Base-by-base conservation (phyloP, 1,140 invertebrate species). In the Melanaphis sacchari region DNA sequence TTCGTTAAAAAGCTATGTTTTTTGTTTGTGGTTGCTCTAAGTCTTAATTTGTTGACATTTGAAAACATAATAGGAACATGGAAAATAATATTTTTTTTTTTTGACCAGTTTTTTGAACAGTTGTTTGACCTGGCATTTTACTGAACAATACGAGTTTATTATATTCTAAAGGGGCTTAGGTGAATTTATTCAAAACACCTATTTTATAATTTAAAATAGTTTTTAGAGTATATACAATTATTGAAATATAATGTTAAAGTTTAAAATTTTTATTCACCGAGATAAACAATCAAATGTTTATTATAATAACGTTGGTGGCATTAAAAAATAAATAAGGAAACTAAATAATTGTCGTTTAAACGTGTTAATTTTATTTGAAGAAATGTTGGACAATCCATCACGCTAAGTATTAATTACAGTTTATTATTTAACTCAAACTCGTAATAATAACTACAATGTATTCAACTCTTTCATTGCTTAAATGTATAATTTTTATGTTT, bases 41-140 rank as follows among this genome's bases (percentile, higher is more conserved):
- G 87, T n/a, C 4, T 36, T 89, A 89, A 52, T 52, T 52, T 49
- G 31, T 89, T 89, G 87, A 89, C 87, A 89, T 89, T 89, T 89
- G 2, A 38, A 89, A 89, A 89, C 36, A 52, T n/a, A 52, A 89
- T 52, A 76, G 31, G 59, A 76, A 36, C 46, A 89, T 11, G 40
- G 9, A 89, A 24, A 89, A 89, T 9, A 36, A 21, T 38, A 9
- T 52, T 89, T 89, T 89, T 36, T 89, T 36, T 24, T 88, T 43
- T 85, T 31, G 46, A 54, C 11, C 36, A 52, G 49, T 52, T n/a
- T n/a, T n/a, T n/a, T n/a, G n/a, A n/a, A n/a, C n/a, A 11, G n/a
- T 54, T 52, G n/a, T 54, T 54, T 54, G 88, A 89, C 88, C 49
- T 89, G 88, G 54, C 49, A 89, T 89, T 89, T 89, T 54, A 89